A percentile compares a stretch with the other conserved stretches of the same genome.
Conservation (phyloP, 2,888 invertebrate species). For the Rosalia funebris region DNA sequence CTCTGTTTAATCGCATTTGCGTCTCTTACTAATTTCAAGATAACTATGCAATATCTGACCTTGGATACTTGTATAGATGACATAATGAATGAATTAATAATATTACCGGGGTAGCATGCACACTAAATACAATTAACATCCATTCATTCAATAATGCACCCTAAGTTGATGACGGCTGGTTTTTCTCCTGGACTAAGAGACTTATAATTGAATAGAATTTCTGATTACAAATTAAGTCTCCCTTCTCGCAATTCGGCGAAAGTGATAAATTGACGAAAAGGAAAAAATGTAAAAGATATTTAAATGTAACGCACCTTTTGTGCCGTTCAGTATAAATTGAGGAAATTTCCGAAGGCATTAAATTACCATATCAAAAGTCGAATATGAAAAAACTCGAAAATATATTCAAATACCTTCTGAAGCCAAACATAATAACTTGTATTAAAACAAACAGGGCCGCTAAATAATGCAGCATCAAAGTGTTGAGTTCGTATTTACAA, state of each 20-base stretch:
- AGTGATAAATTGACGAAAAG: conserved; percentile 4
- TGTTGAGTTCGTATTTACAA: conserved; percentile 42
- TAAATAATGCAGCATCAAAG: conserved; percentile 41
- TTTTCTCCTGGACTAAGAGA: neutral
- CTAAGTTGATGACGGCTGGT: conserved; percentile 2
- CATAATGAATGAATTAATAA: too few species aligned
- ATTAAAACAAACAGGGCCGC: conserved; percentile 29
- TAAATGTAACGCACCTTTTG: conserved; percentile 15
- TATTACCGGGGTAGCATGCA: too few species aligned
- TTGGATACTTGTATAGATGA: too few species aligned
- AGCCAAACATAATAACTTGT: conserved; percentile 16
- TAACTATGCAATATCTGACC: too few species aligned
- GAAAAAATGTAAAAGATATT: conserved; percentile 16
- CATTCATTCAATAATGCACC: too few species aligned
- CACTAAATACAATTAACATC: too few species aligned
- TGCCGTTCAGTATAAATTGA: neutral
- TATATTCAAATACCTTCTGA: conserved; percentile 20
- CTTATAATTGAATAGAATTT: conserved; percentile 6
- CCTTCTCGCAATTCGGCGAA: neutral
- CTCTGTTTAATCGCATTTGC: too few species aligned
- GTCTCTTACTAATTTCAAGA: too few species aligned
- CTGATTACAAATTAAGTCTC: conserved; percentile 22
- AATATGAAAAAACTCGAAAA: conserved; percentile 17
- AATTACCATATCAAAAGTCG: conserved; percentile 22
- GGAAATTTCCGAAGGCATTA: conserved; percentile 11